Percentiles rank a stretch among this genome's conserved stretches.
Conservation (phyloP, 2,888 invertebrate species). For the Aethes cnicana region DNA sequence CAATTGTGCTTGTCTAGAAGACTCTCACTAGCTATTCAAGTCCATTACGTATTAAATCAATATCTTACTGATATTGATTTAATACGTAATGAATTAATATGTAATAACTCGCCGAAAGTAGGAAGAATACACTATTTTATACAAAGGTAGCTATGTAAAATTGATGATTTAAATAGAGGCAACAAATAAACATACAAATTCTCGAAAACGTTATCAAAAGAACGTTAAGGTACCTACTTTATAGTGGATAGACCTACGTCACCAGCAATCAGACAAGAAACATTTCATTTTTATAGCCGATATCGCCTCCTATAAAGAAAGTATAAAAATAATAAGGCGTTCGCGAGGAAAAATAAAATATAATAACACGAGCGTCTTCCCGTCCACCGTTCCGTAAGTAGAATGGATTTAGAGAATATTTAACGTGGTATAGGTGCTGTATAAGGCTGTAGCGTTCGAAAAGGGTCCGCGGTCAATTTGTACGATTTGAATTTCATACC, state of each 20-base stretch:
- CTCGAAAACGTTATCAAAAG: too few relatives aligned
- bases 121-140: too few relatives aligned
- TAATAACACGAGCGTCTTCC: constrained; percentile 63
- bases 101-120: too few relatives aligned
- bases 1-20: too few relatives aligned
- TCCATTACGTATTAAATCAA: too few relatives aligned
- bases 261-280: constrained; percentile 67
- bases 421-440: constrained; percentile 12
- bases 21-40: too few relatives aligned
- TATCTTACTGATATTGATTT: too few relatives aligned
- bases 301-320: constrained; percentile 68
- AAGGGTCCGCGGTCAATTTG: constrained; percentile 64
- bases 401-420: constrained; percentile 54
- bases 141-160: too few relatives aligned
- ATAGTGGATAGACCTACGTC: too few relatives aligned
- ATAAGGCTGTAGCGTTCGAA: constrained; percentile 45
- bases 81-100: too few relatives aligned
- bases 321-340: constrained; percentile 77
- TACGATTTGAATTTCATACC: constrained; percentile 65
- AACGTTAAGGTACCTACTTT: constrained; percentile 8
- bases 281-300: constrained; percentile 73
- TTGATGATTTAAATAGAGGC: too few relatives aligned
- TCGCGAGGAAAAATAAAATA: constrained; percentile 69
- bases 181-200: too few relatives aligned
- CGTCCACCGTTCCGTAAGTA: constrained; percentile 51